A percentile compares a stretch with the other conserved stretches of the same genome.
Evolutionary conservation across 2,113 vertebrate species (phyloP).

Genomic region (Xiphias gladius): DNA sequence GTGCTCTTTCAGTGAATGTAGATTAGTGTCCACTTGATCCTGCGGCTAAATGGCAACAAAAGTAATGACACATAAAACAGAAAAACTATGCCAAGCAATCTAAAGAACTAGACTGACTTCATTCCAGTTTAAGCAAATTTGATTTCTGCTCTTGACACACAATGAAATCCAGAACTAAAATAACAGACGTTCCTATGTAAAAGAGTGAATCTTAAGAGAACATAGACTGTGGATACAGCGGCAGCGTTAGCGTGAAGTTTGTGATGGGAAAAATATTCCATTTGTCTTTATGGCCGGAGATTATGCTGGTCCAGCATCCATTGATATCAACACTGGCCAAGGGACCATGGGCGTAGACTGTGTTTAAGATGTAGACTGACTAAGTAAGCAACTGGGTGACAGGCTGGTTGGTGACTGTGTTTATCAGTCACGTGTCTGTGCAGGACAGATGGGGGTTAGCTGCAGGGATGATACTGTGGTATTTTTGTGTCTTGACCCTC

Average conservation of each 20-base stretch:
- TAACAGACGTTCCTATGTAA: not conserved
- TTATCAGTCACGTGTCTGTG: constrained; percentile 36
- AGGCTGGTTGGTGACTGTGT: not conserved
- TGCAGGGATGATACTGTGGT: constrained; percentile 64
- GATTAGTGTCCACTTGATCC: not conserved
- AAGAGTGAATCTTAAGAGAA: not conserved
- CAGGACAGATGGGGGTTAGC: constrained; percentile 65
- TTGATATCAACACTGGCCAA: constrained; percentile 13
- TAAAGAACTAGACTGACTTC: not conserved
- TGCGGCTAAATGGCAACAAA: not conserved
- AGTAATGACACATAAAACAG: not conserved
- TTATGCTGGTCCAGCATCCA: constrained; percentile 5
- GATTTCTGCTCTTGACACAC: not conserved
- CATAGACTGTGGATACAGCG: no score
- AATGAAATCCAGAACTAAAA: not conserved
- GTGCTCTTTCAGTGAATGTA: not conserved
- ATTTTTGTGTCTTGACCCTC: not conserved
- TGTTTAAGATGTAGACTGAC: constrained; percentile 36
- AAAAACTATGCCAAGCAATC: not conserved
- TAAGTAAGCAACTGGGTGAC: constrained; percentile 39
- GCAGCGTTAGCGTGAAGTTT: not conserved
- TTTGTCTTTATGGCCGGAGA: constrained; percentile 5
- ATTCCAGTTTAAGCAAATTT: not conserved
- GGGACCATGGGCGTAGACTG: constrained; percentile 11
- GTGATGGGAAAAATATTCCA: not conserved